Conservation (phyloP, 2,113 vertebrate species). For the Herpetotheres cachinnans region DNA sequence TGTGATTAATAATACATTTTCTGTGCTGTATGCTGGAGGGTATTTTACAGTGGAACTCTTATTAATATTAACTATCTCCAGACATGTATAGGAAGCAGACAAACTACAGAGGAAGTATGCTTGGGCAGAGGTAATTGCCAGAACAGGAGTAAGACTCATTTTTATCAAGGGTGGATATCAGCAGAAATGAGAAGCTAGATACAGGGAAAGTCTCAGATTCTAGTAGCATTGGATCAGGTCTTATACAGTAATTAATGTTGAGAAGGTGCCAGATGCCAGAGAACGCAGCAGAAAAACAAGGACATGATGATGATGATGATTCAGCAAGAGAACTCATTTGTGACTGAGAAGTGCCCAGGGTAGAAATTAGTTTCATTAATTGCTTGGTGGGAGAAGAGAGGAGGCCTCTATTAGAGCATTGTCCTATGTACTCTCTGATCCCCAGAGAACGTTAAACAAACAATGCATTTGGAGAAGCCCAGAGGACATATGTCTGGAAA, state of each 20-base stretch:
- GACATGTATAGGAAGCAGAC: not conserved
- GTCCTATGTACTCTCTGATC: conserved; percentile 15
- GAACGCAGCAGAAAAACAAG: not conserved
- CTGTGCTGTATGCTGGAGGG: not conserved
- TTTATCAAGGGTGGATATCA: not conserved
- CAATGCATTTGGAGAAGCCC: conserved; percentile 16
- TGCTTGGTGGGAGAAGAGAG: conserved; percentile 23
- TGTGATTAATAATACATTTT: not conserved
- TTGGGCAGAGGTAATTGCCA: not conserved
- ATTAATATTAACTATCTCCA: not conserved
- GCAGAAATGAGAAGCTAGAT: not conserved
- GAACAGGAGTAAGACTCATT: not conserved
- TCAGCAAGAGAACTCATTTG: conserved; percentile 38
- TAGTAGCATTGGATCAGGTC: not conserved
- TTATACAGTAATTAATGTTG: not conserved
- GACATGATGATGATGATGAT: conserved; percentile 26
- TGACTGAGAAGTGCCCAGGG: conserved; percentile 13
- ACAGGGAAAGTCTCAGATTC: not conserved
- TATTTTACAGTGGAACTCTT: not conserved
- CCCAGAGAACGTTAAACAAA: conserved; percentile 23
- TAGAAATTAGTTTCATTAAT: conserved; percentile 52
- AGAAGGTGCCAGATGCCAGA: conserved; percentile 15
- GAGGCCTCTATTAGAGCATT: conserved; percentile 10
- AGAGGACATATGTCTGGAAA: conserved; percentile 29
- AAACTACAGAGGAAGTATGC: not conserved